Conservation (phyloP, 1,140 invertebrate species). For the Drosophila guanche region DNA sequence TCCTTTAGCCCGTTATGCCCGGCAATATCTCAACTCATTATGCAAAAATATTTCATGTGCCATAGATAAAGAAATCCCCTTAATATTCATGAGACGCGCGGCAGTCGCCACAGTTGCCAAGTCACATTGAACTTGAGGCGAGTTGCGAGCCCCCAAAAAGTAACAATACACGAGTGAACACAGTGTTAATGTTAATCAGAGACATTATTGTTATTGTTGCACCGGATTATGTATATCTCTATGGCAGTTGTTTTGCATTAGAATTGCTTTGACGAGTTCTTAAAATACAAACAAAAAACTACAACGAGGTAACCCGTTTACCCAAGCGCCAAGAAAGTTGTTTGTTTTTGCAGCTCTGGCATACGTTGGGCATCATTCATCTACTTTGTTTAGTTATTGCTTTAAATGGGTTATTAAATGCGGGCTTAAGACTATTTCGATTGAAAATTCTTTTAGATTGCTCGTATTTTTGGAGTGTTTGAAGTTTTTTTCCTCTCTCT, state of each 20-base stretch:
- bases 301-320: slow-evolving; percentile 42
- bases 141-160: slow-evolving; percentile 69
- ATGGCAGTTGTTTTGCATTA: slow-evolving; percentile 45
- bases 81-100: slow-evolving; percentile 63
- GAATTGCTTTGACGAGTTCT: slow-evolving; percentile 20
- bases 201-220: slow-evolving; percentile 41
- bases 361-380: slow-evolving; percentile 31
- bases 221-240: slow-evolving; percentile 4
- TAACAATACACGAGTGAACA: slow-evolving; percentile 5
- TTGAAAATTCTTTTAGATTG: slow-evolving; percentile 1
- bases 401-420: not conserved
- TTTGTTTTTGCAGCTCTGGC: slow-evolving; percentile 34
- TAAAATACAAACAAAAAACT: slow-evolving; percentile 9
- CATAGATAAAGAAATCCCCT: slow-evolving; percentile 9
- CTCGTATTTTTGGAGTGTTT: not conserved
- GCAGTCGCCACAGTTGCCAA: slow-evolving; percentile 39
- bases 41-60: slow-evolving; percentile 46
- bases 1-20: slow-evolving; percentile 9
- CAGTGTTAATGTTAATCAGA: slow-evolving; percentile 26
- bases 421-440: not conserved
- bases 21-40: slow-evolving; percentile 42
- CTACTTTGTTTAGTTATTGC: slow-evolving; percentile 3
- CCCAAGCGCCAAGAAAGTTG: not conserved
- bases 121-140: slow-evolving; percentile 55
- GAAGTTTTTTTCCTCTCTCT: not conserved